Evolutionary conservation across 2,888 invertebrate genomes (phyloP).

Genomic region (Amblyjoppa fuscipennis): DNA sequence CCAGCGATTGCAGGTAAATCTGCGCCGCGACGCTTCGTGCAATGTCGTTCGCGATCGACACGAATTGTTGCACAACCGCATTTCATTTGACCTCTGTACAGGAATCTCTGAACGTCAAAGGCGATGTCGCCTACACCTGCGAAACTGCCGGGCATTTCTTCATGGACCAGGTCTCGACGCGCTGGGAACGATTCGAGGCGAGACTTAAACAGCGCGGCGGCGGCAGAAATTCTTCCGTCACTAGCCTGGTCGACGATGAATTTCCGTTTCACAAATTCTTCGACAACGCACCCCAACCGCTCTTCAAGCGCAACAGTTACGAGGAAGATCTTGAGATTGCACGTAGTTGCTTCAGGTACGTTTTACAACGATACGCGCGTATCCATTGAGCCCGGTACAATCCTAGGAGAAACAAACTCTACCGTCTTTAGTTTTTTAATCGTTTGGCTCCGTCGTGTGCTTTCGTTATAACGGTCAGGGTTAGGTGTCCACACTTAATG

Average conservation of each 20-base stretch:
- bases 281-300: slow-evolving; percentile 95
- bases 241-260: slow-evolving; percentile 89
- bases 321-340: slow-evolving; percentile 96
- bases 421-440: not conserved
- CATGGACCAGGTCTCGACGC: slow-evolving; percentile 95
- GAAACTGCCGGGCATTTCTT: slow-evolving; percentile 99
- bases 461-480: too few relatives aligned
- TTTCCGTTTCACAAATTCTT: slow-evolving; percentile 99
- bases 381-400: not conserved
- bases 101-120: slow-evolving; percentile 93
- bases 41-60: not conserved
- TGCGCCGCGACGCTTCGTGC: not conserved
- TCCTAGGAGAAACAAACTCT: not conserved
- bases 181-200: slow-evolving; percentile 95
- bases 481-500: too few relatives aligned
- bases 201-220: slow-evolving; percentile 87
- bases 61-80: not conserved
- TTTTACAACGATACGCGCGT: not conserved
- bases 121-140: slow-evolving; percentile 98
- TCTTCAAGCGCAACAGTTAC: slow-evolving; percentile 93
- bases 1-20: slow-evolving; percentile 90
- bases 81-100: slow-evolving; percentile 54
- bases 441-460: not conserved
- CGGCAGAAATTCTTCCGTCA: slow-evolving; percentile 79
- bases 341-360: slow-evolving; percentile 93